A percentile compares a stretch with the other conserved stretches of the same genome.
These are phyloP conservation scores for Peromyscus polionotus DNA, from an alignment of 2,113 vertebrate species.

Conservation along the genomic window DNA sequence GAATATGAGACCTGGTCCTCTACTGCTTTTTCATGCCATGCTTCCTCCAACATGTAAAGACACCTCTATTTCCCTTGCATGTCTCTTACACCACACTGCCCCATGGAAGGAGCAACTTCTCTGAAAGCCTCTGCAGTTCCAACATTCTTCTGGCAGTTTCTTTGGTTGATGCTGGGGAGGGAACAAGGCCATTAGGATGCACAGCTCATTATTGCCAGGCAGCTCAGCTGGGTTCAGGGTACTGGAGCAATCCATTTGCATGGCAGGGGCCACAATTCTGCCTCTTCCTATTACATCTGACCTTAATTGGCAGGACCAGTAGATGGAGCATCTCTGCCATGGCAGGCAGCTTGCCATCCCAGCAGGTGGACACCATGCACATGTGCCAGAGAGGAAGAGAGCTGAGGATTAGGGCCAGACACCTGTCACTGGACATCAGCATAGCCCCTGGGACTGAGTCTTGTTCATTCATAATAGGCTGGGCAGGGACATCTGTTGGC, in stretches of 20 bases:
- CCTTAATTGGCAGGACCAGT: slow-evolving; percentile 58
- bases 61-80: no score
- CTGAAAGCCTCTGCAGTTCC: neutral
- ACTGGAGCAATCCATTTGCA: slow-evolving; percentile 12
- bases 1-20: neutral
- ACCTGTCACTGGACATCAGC: slow-evolving; percentile 44
- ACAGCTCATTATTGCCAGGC: neutral
- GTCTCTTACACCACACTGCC: no score
- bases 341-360: slow-evolving; percentile 62
- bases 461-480: neutral
- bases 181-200: neutral
- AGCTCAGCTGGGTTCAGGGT: slow-evolving; percentile 50
- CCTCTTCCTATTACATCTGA: slow-evolving; percentile 57
- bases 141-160: neutral
- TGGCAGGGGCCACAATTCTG: neutral
- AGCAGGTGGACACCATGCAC: slow-evolving; percentile 69
- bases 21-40: no score
- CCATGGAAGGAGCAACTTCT: neutral
- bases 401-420: slow-evolving; percentile 39
- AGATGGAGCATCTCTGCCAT: neutral
- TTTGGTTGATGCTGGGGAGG: neutral
- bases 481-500: neutral
- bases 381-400: slow-evolving; percentile 34
- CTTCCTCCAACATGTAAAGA: neutral
- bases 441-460: neutral